phyloP scores from a whole-genome alignment of 2,113 vertebrate species.

The Alouatta palliata region DNA sequence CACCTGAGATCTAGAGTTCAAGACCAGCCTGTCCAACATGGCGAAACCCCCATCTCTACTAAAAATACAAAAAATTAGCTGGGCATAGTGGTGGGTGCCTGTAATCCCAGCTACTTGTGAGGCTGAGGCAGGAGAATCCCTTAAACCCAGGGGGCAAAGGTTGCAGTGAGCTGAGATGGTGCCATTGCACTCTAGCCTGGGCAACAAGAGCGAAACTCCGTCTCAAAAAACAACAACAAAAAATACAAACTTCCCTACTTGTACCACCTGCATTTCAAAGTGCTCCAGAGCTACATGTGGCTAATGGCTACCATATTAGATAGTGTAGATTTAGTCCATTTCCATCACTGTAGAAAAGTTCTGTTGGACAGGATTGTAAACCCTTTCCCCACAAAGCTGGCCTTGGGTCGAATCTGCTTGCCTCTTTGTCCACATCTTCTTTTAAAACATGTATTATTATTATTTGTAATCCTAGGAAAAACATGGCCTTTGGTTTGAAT shows the following conservation, averaged over 20 bases:
- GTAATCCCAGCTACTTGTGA: no score
- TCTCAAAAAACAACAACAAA: no score
- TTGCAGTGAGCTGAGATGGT: no score
- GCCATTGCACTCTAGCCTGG: no score
- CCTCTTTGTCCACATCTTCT: not conserved
- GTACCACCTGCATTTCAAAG: slow-evolving; percentile 46
- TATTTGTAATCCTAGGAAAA: not conserved
- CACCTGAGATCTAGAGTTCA: no score
- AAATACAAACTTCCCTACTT: slow-evolving; percentile 42
- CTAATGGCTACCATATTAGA: not conserved
- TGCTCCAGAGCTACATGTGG: not conserved
- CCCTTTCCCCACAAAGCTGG: not conserved
- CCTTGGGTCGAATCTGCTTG: not conserved
- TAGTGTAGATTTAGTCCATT: not conserved
- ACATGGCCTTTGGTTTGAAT: slow-evolving; percentile 44
- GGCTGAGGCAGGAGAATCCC: no score
- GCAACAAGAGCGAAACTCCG: no score
- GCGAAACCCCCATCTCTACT: no score
- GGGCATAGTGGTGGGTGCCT: no score
- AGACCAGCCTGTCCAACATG: no score
- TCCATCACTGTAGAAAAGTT: slow-evolving; percentile 4
- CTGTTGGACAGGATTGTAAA: not conserved
- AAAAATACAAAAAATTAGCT: no score
- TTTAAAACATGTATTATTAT: not conserved
- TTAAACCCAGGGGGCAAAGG: no score